A percentile compares a stretch with the other conserved stretches of the same genome.
Evolutionary conservation across 2,113 vertebrate genomes (phyloP).

Genomic region (Lasiurus borealis): DNA sequence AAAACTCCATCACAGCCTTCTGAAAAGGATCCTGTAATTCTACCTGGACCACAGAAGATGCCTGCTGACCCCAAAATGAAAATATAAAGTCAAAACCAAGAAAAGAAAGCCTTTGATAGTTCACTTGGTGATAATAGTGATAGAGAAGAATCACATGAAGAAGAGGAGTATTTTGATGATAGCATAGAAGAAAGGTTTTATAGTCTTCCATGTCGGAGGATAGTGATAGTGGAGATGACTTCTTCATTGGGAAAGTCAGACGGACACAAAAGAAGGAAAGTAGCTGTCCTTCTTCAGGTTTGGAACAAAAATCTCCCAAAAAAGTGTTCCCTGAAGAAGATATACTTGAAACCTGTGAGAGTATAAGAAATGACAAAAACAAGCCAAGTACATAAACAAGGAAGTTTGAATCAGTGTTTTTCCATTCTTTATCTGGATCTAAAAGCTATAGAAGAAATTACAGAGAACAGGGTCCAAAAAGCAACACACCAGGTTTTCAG

Average conservation of each 20-base stretch:
- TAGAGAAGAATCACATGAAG: conserved; percentile 82
- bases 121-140: conserved; percentile 80
- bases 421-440: conserved; percentile 88
- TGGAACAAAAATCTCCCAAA: conserved; percentile 58
- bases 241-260: conserved; percentile 96
- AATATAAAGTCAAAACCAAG: conserved; percentile 53
- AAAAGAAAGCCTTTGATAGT: conserved; percentile 14
- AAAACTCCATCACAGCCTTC: conserved; percentile 38
- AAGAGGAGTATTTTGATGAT: conserved; percentile 93
- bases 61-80: conserved; percentile 53
- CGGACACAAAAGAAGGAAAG: conserved; percentile 90
- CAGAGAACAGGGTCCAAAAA: too few relatives aligned
- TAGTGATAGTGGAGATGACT: conserved; percentile 91
- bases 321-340: conserved; percentile 59
- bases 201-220: conserved; percentile 93
- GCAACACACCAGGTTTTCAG: too few relatives aligned
- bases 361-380: neutral
- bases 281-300: conserved; percentile 61
- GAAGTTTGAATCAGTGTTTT: conserved; percentile 92
- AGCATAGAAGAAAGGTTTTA: conserved; percentile 98
- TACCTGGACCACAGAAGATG: conserved; percentile 55
- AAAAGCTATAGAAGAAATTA: conserved; percentile 76
- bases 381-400: conserved; percentile 30
- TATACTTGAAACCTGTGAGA: neutral
- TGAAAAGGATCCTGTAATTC: conserved; percentile 9